Conservation (phyloP, 2,113 vertebrate genomes). For the Dipodomys merriami region DNA sequence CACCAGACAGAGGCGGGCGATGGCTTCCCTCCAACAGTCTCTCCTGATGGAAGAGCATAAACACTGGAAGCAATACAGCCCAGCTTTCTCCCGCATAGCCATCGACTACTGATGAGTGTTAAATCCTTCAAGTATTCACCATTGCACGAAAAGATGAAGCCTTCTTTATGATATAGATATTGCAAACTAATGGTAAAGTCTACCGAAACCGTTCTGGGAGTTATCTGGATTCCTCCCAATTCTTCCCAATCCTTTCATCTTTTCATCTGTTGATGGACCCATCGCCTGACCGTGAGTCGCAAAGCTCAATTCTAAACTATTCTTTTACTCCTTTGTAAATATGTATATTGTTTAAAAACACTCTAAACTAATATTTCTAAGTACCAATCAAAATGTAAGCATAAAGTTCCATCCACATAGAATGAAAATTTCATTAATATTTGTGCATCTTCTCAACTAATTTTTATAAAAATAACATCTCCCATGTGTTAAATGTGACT, state of each 20-base stretch:
- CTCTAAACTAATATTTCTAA: background rate
- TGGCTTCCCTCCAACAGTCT: conserved; percentile 79
- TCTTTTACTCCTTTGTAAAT: background rate
- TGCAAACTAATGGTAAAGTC: background rate
- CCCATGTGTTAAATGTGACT: background rate
- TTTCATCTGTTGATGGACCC: background rate
- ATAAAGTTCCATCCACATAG: background rate
- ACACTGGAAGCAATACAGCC: conserved; percentile 77
- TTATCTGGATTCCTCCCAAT: background rate
- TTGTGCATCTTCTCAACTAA: background rate
- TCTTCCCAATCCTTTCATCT: background rate
- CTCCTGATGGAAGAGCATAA: conserved; percentile 70
- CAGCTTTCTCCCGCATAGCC: conserved; percentile 52
- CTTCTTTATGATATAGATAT: background rate
- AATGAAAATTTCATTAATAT: background rate
- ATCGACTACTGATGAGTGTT: too few species aligned
- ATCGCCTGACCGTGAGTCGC: background rate
- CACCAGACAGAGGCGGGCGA: conserved; percentile 71
- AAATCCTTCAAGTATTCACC: too few species aligned
- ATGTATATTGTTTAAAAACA: background rate
- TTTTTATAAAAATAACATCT: background rate
- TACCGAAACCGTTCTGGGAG: conserved; percentile 1
- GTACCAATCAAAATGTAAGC: background rate
- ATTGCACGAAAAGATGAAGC: too few species aligned
- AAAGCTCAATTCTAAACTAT: background rate